Conservation (phyloP, 2,888 invertebrate species). For the Polymixis flavicincta region DNA sequence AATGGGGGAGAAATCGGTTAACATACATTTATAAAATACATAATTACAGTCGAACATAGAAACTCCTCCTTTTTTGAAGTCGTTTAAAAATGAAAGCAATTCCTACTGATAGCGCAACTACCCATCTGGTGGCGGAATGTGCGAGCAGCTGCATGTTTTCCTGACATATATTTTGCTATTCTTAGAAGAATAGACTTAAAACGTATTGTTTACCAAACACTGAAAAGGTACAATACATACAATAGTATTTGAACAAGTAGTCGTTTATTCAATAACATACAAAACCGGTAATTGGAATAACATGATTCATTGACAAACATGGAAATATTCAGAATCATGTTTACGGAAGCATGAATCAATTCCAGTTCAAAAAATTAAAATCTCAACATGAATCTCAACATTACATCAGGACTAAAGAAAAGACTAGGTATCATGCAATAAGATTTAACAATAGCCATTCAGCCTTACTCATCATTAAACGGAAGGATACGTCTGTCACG, state of each 20-base stretch:
- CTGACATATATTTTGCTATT: neutral
- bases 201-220: slow-evolving; percentile 6
- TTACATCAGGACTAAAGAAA: neutral
- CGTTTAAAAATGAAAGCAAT: no score
- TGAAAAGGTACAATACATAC: slow-evolving; percentile 1
- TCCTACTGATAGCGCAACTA: no score
- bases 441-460: slow-evolving; percentile 27
- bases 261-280: neutral
- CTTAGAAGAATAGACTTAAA: neutral
- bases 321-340: slow-evolving; percentile 18
- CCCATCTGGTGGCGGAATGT: neutral
- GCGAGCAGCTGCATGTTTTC: neutral
- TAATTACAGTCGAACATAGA: no score
- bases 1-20: no score
- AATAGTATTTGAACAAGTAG: slow-evolving; percentile 13
- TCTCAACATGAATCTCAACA: slow-evolving; percentile 16
- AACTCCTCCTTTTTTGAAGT: no score
- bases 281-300: slow-evolving; percentile 5
- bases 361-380: slow-evolving; percentile 20
- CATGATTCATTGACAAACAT: slow-evolving; percentile 24
- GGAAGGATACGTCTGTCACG: slow-evolving; percentile 68
- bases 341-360: slow-evolving; percentile 40
- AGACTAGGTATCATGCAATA: slow-evolving; percentile 22
- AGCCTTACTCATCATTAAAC: slow-evolving; percentile 68
- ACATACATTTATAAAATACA: no score